Base-by-base conservation (phyloP, 2,888 invertebrate genomes). In the Mythimna lalbum region DNA sequence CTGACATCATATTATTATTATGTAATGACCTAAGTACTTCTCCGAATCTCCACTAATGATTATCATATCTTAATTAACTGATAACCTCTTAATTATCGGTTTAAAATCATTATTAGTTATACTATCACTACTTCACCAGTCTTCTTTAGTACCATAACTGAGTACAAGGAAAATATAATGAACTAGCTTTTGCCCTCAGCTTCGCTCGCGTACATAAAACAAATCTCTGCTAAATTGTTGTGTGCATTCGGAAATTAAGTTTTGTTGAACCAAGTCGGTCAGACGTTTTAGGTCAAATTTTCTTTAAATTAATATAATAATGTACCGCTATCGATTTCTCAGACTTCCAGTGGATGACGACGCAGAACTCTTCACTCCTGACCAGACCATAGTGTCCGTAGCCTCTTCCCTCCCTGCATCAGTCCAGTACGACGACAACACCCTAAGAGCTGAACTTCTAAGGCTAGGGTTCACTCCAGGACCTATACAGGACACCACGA, bases 401-500 rank as follows among this genome's bases (percentile, higher is more conserved):
- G 95, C 95, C 0, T 96, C 96, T 0, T 96, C 97, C 0, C 92
- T 97, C 0, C 97, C 97, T 0, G 89, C 97, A 0, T 96, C 97
- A 0, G 90, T 97, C 33, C 97, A 97, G 80, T 97, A 97, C 81
- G 97, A 98, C 85, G 97, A 97, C 21, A 96, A 97, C 76, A 96
- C 96, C 0, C 91, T 98, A 3, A 93, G 97, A 59, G 94, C 96
- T 0, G 97, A 97, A 86, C 92, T 98, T 50, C 96, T 96, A 0
- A 91, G 93, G 10, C 94, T 97, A 23, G 98, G 98, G 0, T 97
- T 97, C 81, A 96, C 94, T 14, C 97, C 98, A 0, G 99, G 99
- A 0, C 99, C 99, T 4, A 97, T 99, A 82, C 98, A 97, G 1
- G 94, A 96, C 19, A 96, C 97, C 3, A 99, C 99, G 0, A 97